A percentile compares a stretch with the other conserved stretches of the same genome.
Evolutionary conservation across 1,140 invertebrate genomes (phyloP).

Genomic region (Dysdera silvatica): DNA sequence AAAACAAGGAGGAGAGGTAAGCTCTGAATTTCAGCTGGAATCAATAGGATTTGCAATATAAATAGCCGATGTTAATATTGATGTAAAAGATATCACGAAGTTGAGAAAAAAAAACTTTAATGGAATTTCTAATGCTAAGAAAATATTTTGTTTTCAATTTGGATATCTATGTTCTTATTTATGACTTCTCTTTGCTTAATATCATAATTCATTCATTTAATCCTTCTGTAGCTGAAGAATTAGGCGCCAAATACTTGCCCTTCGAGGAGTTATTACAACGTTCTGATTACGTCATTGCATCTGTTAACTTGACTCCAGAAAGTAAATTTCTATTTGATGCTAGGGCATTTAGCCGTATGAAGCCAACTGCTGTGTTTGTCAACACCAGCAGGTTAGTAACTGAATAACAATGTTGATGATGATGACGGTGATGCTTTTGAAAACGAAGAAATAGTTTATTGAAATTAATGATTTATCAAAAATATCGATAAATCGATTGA

Average conservation of each 20-base stretch:
- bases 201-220: background rate
- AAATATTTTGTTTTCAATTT: too few species aligned
- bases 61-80: too few species aligned
- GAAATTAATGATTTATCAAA: too few species aligned
- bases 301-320: conserved; percentile 60
- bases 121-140: too few species aligned
- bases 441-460: too few species aligned
- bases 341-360: conserved; percentile 70
- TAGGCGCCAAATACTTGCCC: conserved; percentile 57
- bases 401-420: too few species aligned
- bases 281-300: conserved; percentile 71
- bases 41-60: too few species aligned
- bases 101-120: too few species aligned
- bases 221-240: conserved; percentile 43
- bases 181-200: background rate
- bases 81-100: too few species aligned
- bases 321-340: conserved; percentile 68
- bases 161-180: background rate
- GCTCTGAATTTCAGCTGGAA: too few species aligned
- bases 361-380: conserved; percentile 68
- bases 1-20: too few species aligned
- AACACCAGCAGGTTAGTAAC: conserved; percentile 60
- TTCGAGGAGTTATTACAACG: conserved; percentile 60
- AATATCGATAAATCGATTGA: too few species aligned
- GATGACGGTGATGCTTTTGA: background rate